Conservation (phyloP, 1,140 invertebrate species). For the Helicorthomorpha holstii region DNA sequence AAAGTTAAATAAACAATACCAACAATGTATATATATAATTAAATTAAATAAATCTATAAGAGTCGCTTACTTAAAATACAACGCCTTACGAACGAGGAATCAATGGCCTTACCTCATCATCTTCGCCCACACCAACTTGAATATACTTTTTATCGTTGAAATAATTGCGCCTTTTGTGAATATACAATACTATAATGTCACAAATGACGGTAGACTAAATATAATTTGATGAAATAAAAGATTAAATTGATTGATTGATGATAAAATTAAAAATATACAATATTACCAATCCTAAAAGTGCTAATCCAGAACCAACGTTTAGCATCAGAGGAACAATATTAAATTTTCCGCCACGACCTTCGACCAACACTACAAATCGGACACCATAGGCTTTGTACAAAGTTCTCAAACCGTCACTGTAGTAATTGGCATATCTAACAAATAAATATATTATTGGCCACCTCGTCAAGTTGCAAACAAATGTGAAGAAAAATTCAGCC, state of each 20-base stretch:
- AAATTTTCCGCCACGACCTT: slow-evolving; percentile 32
- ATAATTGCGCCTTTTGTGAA: slow-evolving; percentile 9
- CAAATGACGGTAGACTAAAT: slow-evolving; percentile 16
- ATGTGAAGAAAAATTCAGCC: not conserved
- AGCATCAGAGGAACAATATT: slow-evolving; percentile 28
- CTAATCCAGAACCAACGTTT: slow-evolving; percentile 35
- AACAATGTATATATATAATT: no score
- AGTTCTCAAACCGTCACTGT: slow-evolving; percentile 23
- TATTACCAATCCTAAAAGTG: slow-evolving; percentile 30
- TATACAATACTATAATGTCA: slow-evolving; percentile 23
- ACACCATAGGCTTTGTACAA: slow-evolving; percentile 35
- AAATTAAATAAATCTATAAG: no score
- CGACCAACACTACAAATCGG: slow-evolving; percentile 30
- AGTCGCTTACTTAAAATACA: no score
- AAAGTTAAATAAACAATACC: no score
- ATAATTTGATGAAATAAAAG: not conserved
- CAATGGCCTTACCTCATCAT: not conserved
- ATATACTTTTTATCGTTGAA: not conserved
- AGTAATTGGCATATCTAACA: slow-evolving; percentile 29
- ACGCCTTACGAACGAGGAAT: no score
- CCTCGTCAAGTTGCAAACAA: no score
- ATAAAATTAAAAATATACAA: not conserved
- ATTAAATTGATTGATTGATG: not conserved
- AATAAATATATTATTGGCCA: not conserved
- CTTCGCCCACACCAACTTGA: not conserved